phyloP scores from a whole-genome alignment of 2,113 vertebrate species.

The Brachyhypopomus gauderio region DNA sequence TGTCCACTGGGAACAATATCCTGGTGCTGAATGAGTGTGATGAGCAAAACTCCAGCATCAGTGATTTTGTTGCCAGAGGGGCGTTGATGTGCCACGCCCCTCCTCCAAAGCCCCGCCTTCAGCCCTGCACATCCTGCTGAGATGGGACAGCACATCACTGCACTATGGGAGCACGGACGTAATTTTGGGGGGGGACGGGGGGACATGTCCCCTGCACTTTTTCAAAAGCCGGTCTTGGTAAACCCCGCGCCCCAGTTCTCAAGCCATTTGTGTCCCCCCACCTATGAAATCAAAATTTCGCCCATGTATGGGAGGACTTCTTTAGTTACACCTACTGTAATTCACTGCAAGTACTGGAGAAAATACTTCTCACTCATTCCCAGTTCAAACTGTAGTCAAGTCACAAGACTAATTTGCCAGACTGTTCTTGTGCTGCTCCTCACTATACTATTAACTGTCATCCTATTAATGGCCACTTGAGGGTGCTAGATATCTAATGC shows the following conservation, averaged over 20 bases:
- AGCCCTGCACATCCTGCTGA: background rate
- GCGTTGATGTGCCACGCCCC: constrained; percentile 65
- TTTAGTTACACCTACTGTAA: background rate
- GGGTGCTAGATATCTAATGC: background rate
- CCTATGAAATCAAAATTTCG: no score
- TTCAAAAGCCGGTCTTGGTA: no score
- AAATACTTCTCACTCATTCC: no score
- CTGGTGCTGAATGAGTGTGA: constrained; percentile 87
- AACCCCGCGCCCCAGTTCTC: no score
- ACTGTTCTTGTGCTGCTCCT: background rate
- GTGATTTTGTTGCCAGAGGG: constrained; percentile 91
- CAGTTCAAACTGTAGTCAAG: background rate
- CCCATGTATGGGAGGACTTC: no score
- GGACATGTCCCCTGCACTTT: no score
- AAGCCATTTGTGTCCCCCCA: no score
- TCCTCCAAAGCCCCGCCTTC: background rate
- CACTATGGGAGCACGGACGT: no score
- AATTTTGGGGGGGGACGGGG: no score
- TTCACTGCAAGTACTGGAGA: background rate
- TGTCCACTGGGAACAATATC: constrained; percentile 86
- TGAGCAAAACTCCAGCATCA: constrained; percentile 89
- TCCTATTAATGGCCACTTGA: constrained; percentile 5
- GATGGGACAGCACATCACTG: background rate
- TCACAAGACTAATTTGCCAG: background rate
- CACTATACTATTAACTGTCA: background rate